phyloP scores from a whole-genome alignment of 2,888 invertebrate species.

The Matsumyia berberina region DNA sequence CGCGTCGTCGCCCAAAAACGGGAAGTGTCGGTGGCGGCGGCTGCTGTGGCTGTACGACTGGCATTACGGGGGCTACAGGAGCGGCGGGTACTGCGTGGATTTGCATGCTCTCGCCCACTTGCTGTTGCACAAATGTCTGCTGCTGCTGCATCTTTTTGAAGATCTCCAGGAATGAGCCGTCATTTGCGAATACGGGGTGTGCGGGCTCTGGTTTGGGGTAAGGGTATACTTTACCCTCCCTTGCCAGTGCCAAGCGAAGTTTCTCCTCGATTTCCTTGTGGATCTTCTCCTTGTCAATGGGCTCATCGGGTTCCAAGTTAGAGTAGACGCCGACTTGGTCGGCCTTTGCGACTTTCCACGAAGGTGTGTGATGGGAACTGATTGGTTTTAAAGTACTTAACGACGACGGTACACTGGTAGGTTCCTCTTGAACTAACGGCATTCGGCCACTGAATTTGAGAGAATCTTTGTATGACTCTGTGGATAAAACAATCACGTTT shows the following conservation, averaged over 20 bases:
- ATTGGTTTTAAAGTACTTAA: slow-evolving; percentile 50
- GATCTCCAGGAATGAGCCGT: slow-evolving; percentile 95
- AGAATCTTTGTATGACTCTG: slow-evolving; percentile 66
- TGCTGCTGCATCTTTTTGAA: slow-evolving; percentile 92
- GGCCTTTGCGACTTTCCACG: slow-evolving; percentile 39
- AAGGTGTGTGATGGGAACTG: slow-evolving; percentile 70
- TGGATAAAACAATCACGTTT: slow-evolving; percentile 68
- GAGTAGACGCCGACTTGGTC: slow-evolving; percentile 80
- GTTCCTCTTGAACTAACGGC: slow-evolving; percentile 49
- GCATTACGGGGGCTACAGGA: slow-evolving; percentile 50
- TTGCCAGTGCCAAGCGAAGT: slow-evolving; percentile 82
- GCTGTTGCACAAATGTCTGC: slow-evolving; percentile 82
- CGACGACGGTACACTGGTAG: slow-evolving; percentile 61
- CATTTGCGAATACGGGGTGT: slow-evolving; percentile 87
- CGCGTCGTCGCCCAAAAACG: slow-evolving; percentile 92
- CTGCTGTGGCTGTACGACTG: slow-evolving; percentile 77
- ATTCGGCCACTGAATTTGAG: slow-evolving; percentile 38
- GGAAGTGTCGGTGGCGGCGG: slow-evolving; percentile 84
- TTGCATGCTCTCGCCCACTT: slow-evolving; percentile 72
- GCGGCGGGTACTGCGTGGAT: slow-evolving; percentile 66
- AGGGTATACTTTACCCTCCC: slow-evolving; percentile 84
- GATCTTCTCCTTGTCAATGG: slow-evolving; percentile 83
- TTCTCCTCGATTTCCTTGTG: slow-evolving; percentile 84
- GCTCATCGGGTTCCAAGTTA: slow-evolving; percentile 81
- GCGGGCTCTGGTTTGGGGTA: slow-evolving; percentile 87